A percentile compares a stretch with the other conserved stretches of the same genome.
These are phyloP conservation scores for Arctocebus calabarensis DNA, from an alignment of 2,797 vertebrate species.

Conservation along the genomic window DNA sequence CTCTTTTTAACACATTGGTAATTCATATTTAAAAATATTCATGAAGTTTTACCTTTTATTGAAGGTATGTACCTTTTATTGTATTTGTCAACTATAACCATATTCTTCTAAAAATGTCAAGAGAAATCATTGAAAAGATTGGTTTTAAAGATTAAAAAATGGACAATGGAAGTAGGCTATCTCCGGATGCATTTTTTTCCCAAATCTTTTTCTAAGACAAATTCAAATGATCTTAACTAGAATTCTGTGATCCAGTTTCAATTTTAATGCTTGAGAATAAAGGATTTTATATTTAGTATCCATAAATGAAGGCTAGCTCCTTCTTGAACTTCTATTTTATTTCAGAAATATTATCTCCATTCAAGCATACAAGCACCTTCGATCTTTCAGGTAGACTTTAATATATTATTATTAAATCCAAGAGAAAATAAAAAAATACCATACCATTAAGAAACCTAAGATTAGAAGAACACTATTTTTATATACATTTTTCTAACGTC, in stretches of 20 bases:
- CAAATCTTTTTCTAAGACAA: constrained; percentile 31
- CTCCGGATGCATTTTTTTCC: neutral
- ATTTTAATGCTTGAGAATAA: constrained; percentile 61
- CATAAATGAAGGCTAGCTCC: neutral
- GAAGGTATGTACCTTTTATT: neutral
- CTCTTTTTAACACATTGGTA: neutral
- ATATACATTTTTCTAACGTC: neutral
- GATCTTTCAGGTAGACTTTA: constrained; percentile 13
- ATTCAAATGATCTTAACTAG: neutral
- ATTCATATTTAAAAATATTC: neutral
- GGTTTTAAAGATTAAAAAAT: constrained; percentile 1
- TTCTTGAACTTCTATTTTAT: constrained; percentile 43
- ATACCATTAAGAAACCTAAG: constrained; percentile 32
- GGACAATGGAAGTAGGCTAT: neutral
- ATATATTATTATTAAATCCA: neutral
- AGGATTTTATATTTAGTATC: constrained; percentile 57
- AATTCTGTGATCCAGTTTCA: neutral
- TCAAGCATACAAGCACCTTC: constrained; percentile 10
- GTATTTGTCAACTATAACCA: neutral
- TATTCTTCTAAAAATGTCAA: neutral
- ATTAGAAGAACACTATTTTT: neutral
- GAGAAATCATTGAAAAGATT: neutral
- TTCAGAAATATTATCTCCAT: constrained; percentile 25
- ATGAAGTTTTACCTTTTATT: neutral
- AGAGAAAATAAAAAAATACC: constrained; percentile 46